Evolutionary conservation across 2,888 invertebrate genomes (phyloP).

Genomic region (Acholoe squamosa): DNA sequence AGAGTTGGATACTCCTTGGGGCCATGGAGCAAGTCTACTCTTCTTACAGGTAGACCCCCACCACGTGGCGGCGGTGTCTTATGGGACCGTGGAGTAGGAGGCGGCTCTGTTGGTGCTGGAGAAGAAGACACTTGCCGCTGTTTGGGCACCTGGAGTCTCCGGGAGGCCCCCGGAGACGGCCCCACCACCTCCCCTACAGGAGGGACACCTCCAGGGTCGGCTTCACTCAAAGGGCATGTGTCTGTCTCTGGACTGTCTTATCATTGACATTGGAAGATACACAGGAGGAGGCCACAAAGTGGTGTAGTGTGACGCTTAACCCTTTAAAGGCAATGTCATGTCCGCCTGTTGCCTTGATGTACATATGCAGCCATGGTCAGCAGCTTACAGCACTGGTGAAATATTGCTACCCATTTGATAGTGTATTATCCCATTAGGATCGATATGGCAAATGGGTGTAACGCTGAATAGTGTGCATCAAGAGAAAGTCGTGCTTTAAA

Average conservation of each 20-base stretch:
- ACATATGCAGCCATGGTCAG: too few species aligned
- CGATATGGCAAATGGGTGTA: too few species aligned
- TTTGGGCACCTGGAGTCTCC: constrained; percentile 43
- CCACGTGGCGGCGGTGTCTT: constrained; percentile 13
- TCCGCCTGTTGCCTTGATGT: too few species aligned
- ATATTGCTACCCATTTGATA: too few species aligned
- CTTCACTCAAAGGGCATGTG: not conserved
- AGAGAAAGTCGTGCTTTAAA: too few species aligned
- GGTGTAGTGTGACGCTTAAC: not conserved
- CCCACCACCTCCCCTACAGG: not conserved
- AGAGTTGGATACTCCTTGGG: too few species aligned
- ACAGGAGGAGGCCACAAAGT: not conserved
- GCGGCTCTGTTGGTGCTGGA: not conserved
- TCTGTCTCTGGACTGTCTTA: not conserved
- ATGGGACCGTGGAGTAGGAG: constrained; percentile 30
- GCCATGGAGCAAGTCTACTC: not conserved
- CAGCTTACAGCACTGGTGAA: too few species aligned
- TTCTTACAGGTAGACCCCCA: not conserved
- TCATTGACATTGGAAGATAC: not conserved
- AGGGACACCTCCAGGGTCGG: not conserved
- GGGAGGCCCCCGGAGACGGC: not conserved
- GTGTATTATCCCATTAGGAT: too few species aligned
- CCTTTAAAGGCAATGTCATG: too few species aligned
- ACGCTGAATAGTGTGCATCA: too few species aligned
- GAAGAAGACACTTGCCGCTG: constrained; percentile 12